Base-by-base conservation (phyloP, 2,113 vertebrate genomes). In the Apteryx owenii region DNA sequence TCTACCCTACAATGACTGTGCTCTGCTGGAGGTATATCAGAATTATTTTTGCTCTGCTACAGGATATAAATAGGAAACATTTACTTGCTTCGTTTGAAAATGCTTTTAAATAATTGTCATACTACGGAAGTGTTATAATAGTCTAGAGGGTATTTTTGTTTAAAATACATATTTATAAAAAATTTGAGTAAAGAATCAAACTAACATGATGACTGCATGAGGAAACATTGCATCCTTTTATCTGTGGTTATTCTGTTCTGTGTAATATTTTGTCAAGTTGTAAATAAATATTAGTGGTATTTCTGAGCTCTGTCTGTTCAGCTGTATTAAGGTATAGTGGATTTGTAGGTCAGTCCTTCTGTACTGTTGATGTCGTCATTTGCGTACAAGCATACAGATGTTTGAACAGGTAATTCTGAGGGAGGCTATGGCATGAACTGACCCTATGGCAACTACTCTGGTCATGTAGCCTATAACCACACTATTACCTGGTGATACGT, bases 401-500 rank as follows among this genome's bases (percentile, higher is more conserved):
- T 38, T 3, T 22, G 72, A 40, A 18, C 0, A 3, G 91, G 62
- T 40, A 0, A 0, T 46, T 51, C 5, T 1, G 12, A 83, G 36
- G 26, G 3, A 31, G 31, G 10, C 25, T 50, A 2, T 38, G 64
- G 21, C 17, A 3, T 64, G 58, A 46, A 19, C 38, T 64, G 6
- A 1, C n/a, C 7, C 29, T 36, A 0, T 7, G 4, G 70, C 85
- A 65, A 5, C n/a, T 10, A 0, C 20, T 4, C 16, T 22, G 60
- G 44, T 29, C 6, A 29, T 7, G 70, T 48, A 22, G 50, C 60
- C 42, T 50, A 5, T 12, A 14, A 9, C n/a, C 0, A 0, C 2
- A 0, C 50, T 36, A 23, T 13, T 21, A 2, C 51, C 33, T 50
- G 66, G 31, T 7, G 1, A 1, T 7, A 3, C 2, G 1, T 2